Base-by-base conservation (phyloP, 2,888 invertebrate species). In the Thymelicus sylvestris region DNA sequence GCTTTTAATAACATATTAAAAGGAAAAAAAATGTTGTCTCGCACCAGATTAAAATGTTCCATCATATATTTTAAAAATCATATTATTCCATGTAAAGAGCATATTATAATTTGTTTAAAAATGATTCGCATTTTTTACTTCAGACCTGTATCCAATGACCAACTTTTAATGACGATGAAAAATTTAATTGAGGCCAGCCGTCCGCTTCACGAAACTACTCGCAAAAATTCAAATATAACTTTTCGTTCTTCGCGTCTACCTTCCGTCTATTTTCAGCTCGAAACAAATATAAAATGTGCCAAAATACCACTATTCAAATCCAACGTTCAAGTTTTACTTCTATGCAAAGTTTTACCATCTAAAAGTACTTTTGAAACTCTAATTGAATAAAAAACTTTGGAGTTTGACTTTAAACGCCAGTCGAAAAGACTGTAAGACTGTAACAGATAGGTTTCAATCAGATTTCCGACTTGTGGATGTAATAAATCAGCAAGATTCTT, bases 201-300 rank as follows among this genome's bases (percentile, higher is more conserved):
- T 70, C 59, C 48, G 50, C 59, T 48, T 31, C 63, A 64, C 39
- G 41, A 50, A 69, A 69, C 64, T 69, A 59, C 59, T 70, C 24
- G 48, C 57, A 59, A 57, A 64, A 69, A 64, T 63, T 19, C 55
- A 38, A 69, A 69, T 63, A 60, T 60, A 70, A 70, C 69, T 65
- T 68, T 65, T 64, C 57, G 48, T 69, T 65, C 70, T 70, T 70
- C 48, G 50, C 65, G 19, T 50, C 24, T 39, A 64, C 47, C 39
- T 39, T 60, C 59, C 55, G n/a, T 60, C 59, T 50, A 12, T 44
- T 55, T 63, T 10, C 15, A 38, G 52, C 41, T 59, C 60, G 61
- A 61, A 61, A 66, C 71, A 66, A 71, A 71, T 71, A 71, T 71
- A 52, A 71, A 71, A 66, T 71, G 65, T 71, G 66, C 66, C 71